A percentile compares a stretch with the other conserved stretches of the same genome.
Evolutionary conservation across 2,113 vertebrate species (phyloP).

Genomic region (Megaceryle maxima): DNA sequence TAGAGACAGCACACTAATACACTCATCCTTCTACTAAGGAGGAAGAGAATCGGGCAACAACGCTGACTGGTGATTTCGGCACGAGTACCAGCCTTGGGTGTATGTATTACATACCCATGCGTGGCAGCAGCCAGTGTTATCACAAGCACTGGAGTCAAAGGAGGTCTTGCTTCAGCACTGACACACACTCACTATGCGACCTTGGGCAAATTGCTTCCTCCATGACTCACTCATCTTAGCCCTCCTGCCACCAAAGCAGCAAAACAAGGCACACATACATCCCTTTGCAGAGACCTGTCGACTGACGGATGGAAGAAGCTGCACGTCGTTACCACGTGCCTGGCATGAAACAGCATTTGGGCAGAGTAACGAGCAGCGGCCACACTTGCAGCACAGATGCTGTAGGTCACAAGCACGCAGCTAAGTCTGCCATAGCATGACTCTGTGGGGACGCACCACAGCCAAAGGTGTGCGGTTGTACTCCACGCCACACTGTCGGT

Average conservation of each 20-base stretch:
- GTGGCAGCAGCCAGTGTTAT: background rate
- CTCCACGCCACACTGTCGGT: accelerated
- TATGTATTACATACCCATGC: background rate
- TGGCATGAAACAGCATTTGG: background rate
- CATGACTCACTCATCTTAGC: background rate
- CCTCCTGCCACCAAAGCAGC: background rate
- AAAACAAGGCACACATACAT: background rate
- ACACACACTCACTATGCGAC: background rate
- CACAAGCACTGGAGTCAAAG: background rate
- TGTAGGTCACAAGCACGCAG: accelerated
- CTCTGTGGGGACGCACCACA: accelerated
- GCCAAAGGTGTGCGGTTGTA: accelerated
- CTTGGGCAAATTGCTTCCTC: conserved; percentile 32
- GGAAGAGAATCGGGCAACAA: background rate
- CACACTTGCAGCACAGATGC: accelerated
- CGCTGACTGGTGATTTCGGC: accelerated
- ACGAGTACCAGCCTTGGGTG: background rate
- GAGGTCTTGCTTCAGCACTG: background rate
- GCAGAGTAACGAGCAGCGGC: background rate
- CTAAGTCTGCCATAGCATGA: accelerated
- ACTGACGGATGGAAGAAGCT: background rate
- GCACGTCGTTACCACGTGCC: background rate
- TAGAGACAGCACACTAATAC: background rate
- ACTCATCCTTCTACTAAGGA: background rate
- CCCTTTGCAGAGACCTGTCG: background rate